Conservation (phyloP, 2,113 vertebrate species). For the Toxotes jaculatrix region DNA sequence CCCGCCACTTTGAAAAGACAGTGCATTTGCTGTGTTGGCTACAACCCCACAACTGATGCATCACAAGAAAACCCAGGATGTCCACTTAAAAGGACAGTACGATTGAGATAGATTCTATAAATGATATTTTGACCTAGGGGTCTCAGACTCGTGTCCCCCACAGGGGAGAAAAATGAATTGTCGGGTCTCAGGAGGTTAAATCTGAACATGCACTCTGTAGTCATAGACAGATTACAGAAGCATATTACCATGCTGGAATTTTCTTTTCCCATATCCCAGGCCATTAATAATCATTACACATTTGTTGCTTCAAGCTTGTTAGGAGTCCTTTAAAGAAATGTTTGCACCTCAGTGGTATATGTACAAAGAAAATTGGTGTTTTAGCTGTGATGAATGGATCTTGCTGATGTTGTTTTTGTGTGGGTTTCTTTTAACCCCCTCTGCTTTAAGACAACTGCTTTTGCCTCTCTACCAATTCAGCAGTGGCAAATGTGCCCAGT, state of each 20-base stretch:
- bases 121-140: too few relatives aligned
- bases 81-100: too few relatives aligned
- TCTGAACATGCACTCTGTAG: constrained; percentile 27
- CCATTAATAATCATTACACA: constrained; percentile 60
- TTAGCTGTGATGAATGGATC: constrained; percentile 44
- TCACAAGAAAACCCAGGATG: too few relatives aligned
- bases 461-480: constrained; percentile 31
- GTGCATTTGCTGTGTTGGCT: too few relatives aligned
- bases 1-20: too few relatives aligned
- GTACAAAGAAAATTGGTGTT: constrained; percentile 15
- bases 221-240: constrained; percentile 46
- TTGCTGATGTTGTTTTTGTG: constrained; percentile 44
- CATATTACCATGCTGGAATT: constrained; percentile 35
- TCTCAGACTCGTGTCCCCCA: too few relatives aligned
- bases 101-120: too few relatives aligned
- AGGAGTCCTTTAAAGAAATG: constrained; percentile 12
- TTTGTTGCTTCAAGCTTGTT: constrained; percentile 33
- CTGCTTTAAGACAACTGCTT: constrained; percentile 28
- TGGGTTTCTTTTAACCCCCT: constrained; percentile 30
- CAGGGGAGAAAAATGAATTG: too few relatives aligned
- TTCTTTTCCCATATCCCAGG: constrained; percentile 29
- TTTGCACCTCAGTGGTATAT: constrained; percentile 16
- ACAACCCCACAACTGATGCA: too few relatives aligned
- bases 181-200: too few relatives aligned
- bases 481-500: constrained; percentile 9